Conservation (phyloP, 1,140 invertebrate species). For the Drosophila guanche region DNA sequence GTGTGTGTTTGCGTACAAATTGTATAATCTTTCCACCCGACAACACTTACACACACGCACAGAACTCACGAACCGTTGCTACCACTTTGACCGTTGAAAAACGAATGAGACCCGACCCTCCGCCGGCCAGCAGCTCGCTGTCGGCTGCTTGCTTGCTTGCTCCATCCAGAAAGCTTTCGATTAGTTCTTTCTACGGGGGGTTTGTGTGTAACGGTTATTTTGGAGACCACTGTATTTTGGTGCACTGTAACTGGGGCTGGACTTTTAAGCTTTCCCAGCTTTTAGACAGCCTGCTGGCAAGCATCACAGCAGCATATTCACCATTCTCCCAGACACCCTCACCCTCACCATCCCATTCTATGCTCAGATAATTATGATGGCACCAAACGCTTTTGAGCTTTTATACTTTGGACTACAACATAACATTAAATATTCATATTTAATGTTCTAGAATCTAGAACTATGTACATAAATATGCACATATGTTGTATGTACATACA, state of each 20-base stretch:
- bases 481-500: no score
- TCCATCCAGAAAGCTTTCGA: constrained; percentile 67
- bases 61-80: constrained; percentile 32
- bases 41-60: constrained; percentile 21
- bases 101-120: constrained; percentile 47
- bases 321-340: neutral
- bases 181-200: neutral
- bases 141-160: constrained; percentile 58
- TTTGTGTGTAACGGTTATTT: constrained; percentile 13
- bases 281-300: neutral
- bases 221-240: constrained; percentile 9
- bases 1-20: constrained; percentile 18
- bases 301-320: neutral
- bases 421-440: no score
- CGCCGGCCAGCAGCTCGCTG: constrained; percentile 14
- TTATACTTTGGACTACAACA: no score
- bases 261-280: constrained; percentile 40
- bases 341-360: no score
- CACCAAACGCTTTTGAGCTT: no score
- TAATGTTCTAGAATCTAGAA: no score
- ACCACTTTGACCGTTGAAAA: constrained; percentile 69
- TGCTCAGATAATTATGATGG: no score
- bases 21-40: constrained; percentile 37
- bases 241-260: constrained; percentile 34
- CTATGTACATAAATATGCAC: no score